phyloP scores from a whole-genome alignment of 1,140 invertebrate species.

The Lerema accius region DNA sequence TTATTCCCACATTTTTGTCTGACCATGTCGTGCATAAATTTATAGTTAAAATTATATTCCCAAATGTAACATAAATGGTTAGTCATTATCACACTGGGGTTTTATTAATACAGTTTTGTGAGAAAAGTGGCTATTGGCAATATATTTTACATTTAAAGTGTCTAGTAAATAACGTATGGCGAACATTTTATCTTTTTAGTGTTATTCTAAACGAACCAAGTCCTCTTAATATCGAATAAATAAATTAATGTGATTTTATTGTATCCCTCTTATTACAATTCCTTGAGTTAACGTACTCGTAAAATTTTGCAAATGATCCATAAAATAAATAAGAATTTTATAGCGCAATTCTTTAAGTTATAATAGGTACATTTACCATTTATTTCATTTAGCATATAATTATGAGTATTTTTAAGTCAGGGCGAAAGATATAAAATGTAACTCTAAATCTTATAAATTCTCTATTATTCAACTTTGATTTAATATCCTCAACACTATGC shows the following conservation, averaged over 20 bases:
- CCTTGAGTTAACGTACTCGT: neutral
- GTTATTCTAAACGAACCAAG: neutral
- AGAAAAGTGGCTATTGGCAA: constrained; percentile 18
- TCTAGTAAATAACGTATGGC: neutral
- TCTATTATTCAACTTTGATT: no score
- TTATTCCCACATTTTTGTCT: constrained; percentile 27
- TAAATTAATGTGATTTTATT: neutral
- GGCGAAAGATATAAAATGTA: no score
- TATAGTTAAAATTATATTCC: constrained; percentile 24
- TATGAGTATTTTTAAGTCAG: no score
- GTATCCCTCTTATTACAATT: neutral
- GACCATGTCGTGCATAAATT: constrained; percentile 26
- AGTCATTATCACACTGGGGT: constrained; percentile 22
- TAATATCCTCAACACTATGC: no score
- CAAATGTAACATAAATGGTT: constrained; percentile 27
- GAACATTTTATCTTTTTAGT: neutral
- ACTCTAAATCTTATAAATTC: no score
- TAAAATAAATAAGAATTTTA: constrained; percentile 1
- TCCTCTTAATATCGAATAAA: no score
- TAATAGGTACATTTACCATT: no score
- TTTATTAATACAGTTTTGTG: constrained; percentile 29
- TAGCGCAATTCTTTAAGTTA: no score
- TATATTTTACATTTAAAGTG: constrained; percentile 11
- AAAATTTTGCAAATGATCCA: neutral
- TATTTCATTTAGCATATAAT: no score